A percentile compares a stretch with the other conserved stretches of the same genome.
Evolutionary conservation across 1,140 invertebrate genomes (phyloP).

Genomic region (Brachionus plicatilis): DNA sequence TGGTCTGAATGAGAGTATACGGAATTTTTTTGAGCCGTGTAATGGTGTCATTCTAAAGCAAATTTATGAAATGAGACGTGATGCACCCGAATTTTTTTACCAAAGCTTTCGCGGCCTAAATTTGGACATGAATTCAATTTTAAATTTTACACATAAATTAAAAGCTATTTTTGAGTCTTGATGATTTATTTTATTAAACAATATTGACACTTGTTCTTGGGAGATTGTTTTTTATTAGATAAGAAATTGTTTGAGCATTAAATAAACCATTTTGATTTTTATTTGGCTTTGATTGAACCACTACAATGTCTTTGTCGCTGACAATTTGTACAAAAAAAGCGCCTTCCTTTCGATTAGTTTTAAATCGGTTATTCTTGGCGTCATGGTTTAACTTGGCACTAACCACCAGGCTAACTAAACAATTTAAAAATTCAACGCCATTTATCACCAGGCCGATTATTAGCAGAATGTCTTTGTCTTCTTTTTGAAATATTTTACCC

Average conservation of each 20-base stretch:
- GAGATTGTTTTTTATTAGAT: constrained; percentile 18
- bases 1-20: not conserved
- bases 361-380: constrained; percentile 53
- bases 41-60: constrained; percentile 6
- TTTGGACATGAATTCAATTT: not conserved
- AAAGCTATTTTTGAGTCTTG: not conserved
- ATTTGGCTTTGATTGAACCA: constrained; percentile 41
- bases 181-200: not conserved
- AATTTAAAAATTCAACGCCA: constrained; percentile 52
- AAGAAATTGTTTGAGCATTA: not conserved
- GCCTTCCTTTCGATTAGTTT: constrained; percentile 49
- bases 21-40: not conserved
- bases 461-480: constrained; percentile 50
- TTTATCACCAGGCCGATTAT: constrained; percentile 51
- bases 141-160: not conserved
- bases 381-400: constrained; percentile 53
- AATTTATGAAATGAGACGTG: constrained; percentile 28
- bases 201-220: not conserved
- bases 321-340: constrained; percentile 56
- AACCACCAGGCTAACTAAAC: constrained; percentile 50
- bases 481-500: constrained; percentile 55
- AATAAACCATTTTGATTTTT: constrained; percentile 25
- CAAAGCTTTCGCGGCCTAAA: not conserved
- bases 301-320: constrained; percentile 44
- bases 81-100: constrained; percentile 32